Percentiles rank a stretch among this genome's conserved stretches.
These are phyloP conservation scores for Cistogaster globosa DNA, from an alignment of 2,888 invertebrate genomes.

Conservation along the genomic window DNA sequence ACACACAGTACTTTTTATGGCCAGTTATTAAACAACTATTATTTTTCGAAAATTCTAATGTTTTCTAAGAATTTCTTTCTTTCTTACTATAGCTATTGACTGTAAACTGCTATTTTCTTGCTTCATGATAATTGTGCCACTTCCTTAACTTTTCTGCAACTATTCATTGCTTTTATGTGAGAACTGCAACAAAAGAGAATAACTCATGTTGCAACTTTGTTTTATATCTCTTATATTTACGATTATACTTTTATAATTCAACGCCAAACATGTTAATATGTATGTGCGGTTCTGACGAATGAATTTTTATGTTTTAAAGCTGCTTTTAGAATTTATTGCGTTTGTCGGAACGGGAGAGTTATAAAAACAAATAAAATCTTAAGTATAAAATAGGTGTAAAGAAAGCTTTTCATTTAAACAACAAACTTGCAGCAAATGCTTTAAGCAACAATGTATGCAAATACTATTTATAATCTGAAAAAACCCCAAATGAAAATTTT, in stretches of 20 bases:
- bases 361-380: conserved; percentile 61
- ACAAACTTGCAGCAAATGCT: conserved; percentile 53
- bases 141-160: neutral
- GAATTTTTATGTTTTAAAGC: conserved; percentile 22
- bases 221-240: conserved; percentile 39
- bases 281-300: neutral
- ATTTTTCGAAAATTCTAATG: too few species aligned
- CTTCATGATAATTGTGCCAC: too few species aligned
- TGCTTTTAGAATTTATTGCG: conserved; percentile 38
- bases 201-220: conserved; percentile 6
- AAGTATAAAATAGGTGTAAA: conserved; percentile 43
- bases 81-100: too few species aligned
- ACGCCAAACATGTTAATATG: neutral
- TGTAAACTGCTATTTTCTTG: too few species aligned
- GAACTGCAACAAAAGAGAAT: neutral
- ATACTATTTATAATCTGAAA: neutral
- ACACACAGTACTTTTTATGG: too few species aligned
- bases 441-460: conserved; percentile 29
- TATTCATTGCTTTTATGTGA: neutral
- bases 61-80: too few species aligned
- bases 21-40: too few species aligned
- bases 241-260: conserved; percentile 42
- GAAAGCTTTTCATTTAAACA: conserved; percentile 24
- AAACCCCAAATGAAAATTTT: neutral
- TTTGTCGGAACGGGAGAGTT: conserved; percentile 17